Percentiles rank a stretch among this genome's conserved stretches.
These are phyloP conservation scores for Tragopan temminckii DNA, from an alignment of 2,797 vertebrate genomes.

Conservation along the genomic window DNA sequence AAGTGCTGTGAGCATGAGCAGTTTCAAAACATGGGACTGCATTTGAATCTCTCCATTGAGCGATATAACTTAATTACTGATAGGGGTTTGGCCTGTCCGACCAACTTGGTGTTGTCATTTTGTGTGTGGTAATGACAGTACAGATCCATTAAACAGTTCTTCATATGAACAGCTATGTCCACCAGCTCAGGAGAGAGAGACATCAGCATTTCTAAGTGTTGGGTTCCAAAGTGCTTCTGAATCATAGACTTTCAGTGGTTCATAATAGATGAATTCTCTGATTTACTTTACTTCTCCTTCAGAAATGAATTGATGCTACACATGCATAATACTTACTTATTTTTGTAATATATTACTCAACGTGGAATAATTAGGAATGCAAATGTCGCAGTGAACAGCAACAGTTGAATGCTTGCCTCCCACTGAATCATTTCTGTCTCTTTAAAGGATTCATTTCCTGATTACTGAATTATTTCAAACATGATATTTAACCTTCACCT, in stretches of 20 bases:
- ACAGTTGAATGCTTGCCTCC: conserved; percentile 5
- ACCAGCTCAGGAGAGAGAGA: not conserved
- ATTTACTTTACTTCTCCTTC: conserved; percentile 5
- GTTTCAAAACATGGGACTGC: not conserved
- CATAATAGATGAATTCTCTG: not conserved
- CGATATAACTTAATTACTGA: not conserved
- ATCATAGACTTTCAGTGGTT: not conserved
- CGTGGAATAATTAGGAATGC: conserved; percentile 26
- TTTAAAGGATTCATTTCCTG: conserved; percentile 22
- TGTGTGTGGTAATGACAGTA: not conserved
- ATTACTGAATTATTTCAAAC: conserved; percentile 45
- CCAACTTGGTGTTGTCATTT: not conserved
- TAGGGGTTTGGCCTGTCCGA: not conserved
- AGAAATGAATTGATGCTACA: not conserved
- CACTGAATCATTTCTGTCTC: conserved; percentile 12
- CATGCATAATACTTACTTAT: not conserved
- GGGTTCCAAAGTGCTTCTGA: not conserved
- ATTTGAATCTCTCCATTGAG: not conserved
- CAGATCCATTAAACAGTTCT: not conserved
- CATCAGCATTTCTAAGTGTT: not conserved
- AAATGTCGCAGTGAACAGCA: conserved; percentile 4
- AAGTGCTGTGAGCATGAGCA: not conserved
- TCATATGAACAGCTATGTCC: not conserved
- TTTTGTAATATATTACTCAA: conserved; percentile 26
- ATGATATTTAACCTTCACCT: conserved; percentile 41